Conservation (phyloP, 2,113 vertebrate genomes). For the rat (Rattus norvegicus) region GRCr8 NC_086028.1:64123501-64124000, state of each 20-base stretch:
- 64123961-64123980: not conserved
- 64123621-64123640: not conserved
- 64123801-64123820: constrained; percentile 4
- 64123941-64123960: not conserved
- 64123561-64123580: not conserved
- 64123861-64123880: not conserved
- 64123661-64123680: constrained; percentile 11
- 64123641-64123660: not conserved
- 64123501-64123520: not conserved
- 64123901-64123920: not conserved
- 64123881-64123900: not conserved
- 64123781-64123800: not conserved
- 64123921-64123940: not conserved
- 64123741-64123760: constrained; percentile 23
- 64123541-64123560: not conserved
- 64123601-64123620: not conserved
- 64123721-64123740: constrained; percentile 39
- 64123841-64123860: not conserved
- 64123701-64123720: constrained; percentile 15
- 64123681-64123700: not conserved
- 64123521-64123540: not conserved
- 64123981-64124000: not conserved
- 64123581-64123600: constrained; percentile 21
- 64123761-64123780: constrained; percentile 39
- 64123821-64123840: not conserved